Base-by-base conservation (phyloP, 30 jellyfish, hydroid and myxozoan species). In the Turritopsis dohrnii region DNA sequence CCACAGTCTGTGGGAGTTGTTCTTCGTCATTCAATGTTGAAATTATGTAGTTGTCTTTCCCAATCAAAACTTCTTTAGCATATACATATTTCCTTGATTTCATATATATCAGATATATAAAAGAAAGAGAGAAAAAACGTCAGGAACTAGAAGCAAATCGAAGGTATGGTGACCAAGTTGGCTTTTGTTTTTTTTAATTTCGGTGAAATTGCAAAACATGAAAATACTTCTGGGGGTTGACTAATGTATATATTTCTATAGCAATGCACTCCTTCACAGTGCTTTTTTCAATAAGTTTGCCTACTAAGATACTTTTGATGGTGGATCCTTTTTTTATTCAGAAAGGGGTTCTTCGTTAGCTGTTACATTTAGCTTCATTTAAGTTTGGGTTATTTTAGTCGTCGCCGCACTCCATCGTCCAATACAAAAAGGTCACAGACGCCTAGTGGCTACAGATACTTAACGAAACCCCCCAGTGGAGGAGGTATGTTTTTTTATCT, bases 41-140 rank as follows among this genome's bases (percentile, higher is more conserved):
- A n/a, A n/a, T n/a, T n/a, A n/a, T n/a, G n/a, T n/a, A n/a, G n/a
- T n/a, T n/a, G n/a, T n/a, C n/a, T n/a, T n/a, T n/a, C n/a, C n/a
- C n/a, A n/a, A n/a, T n/a, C n/a, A n/a, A n/a, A n/a, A n/a, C n/a
- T n/a, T n/a, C n/a, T n/a, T n/a, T n/a, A n/a, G n/a, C n/a, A n/a
- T n/a, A n/a, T n/a, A n/a, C n/a, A n/a, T 24, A 22, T 23, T 8
- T 28, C 17, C 66, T 20, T 19, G 4, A 41, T 41, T n/a, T n/a
- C 9, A 41, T 1, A 41, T 41, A 41, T 41, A 3, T 41, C 53
- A 90, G 97, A 4, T 90, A 91, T 82, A 72, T 91, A 75, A 88
- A 87, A 91, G 94, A 84, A 41, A 91, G 88, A 71, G 88, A 84
- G 65, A 71, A 86, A 24, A 87, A 80, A 69, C 83, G 86, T 28